Conservation (phyloP, 2,113 vertebrate species). For the Tretioscincus oriximinensis region DNA sequence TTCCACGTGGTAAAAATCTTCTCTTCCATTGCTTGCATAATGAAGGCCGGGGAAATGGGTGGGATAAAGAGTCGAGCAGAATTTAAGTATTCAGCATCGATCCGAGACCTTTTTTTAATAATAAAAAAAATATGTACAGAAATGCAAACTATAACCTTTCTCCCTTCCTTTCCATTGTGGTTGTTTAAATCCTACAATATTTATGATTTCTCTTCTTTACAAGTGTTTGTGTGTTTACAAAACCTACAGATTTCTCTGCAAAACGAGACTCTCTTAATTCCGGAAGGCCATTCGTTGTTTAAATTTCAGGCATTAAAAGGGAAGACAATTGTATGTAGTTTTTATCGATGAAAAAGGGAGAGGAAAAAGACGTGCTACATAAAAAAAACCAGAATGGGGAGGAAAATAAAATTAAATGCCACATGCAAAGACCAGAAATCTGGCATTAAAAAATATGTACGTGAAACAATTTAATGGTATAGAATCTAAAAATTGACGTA, state of each 20-base stretch:
- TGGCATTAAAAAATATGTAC: no score
- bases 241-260: conserved; percentile 63
- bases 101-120: conserved; percentile 59
- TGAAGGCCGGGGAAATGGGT: conserved; percentile 70
- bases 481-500: no score
- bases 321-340: conserved; percentile 65
- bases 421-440: no score
- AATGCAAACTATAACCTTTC: conserved; percentile 75
- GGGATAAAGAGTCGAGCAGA: conserved; percentile 47
- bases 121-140: conserved; percentile 63
- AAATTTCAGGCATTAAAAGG: conserved; percentile 77
- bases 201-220: conserved; percentile 72
- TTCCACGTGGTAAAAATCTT: conserved; percentile 79
- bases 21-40: conserved; percentile 74
- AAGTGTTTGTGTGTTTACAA: conserved; percentile 45
- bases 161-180: conserved; percentile 35
- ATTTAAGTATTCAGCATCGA: conserved; percentile 38
- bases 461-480: no score
- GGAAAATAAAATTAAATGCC: no score
- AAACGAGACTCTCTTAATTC: conserved; percentile 46
- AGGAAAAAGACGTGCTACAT: background rate
- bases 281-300: conserved; percentile 57
- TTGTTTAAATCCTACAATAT: conserved; percentile 73
- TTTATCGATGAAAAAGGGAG: no score
- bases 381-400: no score